phyloP scores from a whole-genome alignment of 2,113 vertebrate genomes.

The Raja brachyura region DNA sequence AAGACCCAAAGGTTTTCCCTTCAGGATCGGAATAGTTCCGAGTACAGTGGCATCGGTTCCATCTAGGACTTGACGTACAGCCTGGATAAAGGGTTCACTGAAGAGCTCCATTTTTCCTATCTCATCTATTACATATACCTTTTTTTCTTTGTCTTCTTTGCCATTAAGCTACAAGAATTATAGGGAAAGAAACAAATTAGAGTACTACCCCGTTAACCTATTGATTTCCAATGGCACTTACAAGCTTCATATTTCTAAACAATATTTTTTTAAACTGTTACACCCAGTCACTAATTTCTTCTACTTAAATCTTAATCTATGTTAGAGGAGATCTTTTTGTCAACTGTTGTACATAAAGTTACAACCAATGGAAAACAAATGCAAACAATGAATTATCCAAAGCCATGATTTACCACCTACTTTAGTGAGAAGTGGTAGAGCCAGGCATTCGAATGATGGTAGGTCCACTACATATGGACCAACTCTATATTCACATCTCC shows the following conservation, averaged over 20 bases:
- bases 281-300: neutral
- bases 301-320: conserved; percentile 8
- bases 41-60: conserved; percentile 59
- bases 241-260: neutral
- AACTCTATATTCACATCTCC: conserved; percentile 63
- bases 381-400: neutral
- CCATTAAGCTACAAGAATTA: conserved; percentile 52
- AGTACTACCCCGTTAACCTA: conserved; percentile 24
- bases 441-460: conserved; percentile 76
- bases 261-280: neutral
- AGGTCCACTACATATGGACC: conserved; percentile 84
- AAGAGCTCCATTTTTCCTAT: conserved; percentile 97
- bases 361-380: neutral
- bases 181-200: neutral
- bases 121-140: conserved; percentile 82
- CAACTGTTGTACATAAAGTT: neutral
- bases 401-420: conserved; percentile 58
- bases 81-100: conserved; percentile 78
- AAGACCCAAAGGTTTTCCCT: conserved; percentile 72
- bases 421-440: conserved; percentile 73
- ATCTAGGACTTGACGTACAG: conserved; percentile 65
- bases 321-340: neutral
- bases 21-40: conserved; percentile 82
- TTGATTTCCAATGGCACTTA: conserved; percentile 16
- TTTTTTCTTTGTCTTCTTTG: conserved; percentile 46